A percentile compares a stretch with the other conserved stretches of the same genome.
phyloP scores from a whole-genome alignment of 2,888 invertebrate genomes.

The Pasiphila rectangulata region DNA sequence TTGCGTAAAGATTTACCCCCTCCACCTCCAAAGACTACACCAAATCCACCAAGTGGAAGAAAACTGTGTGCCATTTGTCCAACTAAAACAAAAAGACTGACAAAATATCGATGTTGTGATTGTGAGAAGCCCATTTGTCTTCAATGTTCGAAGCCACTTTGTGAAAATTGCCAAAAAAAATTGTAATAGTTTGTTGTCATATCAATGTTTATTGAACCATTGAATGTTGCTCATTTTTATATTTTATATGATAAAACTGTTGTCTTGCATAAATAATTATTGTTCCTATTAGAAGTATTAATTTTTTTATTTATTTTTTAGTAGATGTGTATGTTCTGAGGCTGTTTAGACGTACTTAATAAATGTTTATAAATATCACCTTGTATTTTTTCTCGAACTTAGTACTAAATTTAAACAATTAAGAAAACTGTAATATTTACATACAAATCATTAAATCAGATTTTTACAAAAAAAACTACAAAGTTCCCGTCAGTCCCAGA shows the following conservation, averaged over 20 bases:
- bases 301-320: too few relatives aligned
- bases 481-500: too few relatives aligned
- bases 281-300: too few relatives aligned
- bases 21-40: neutral
- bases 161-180: conserved; percentile 7
- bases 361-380: too few relatives aligned
- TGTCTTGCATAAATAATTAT: conserved; percentile 5
- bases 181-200: conserved; percentile 6
- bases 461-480: too few relatives aligned
- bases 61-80: neutral
- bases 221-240: conserved; percentile 8
- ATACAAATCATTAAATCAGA: too few relatives aligned
- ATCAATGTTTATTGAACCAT: conserved; percentile 3
- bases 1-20: conserved; percentile 17
- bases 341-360: too few relatives aligned
- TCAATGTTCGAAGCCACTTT: conserved; percentile 9
- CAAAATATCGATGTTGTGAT: neutral
- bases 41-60: neutral
- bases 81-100: too few relatives aligned
- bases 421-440: too few relatives aligned
- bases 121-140: conserved; percentile 4
- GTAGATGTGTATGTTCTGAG: too few relatives aligned
- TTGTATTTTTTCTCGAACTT: too few relatives aligned
- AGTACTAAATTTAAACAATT: too few relatives aligned
- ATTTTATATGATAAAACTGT: conserved; percentile 6